phyloP scores from a whole-genome alignment of 1,140 invertebrate genomes.

The Lutraria rhynchaena region DNA sequence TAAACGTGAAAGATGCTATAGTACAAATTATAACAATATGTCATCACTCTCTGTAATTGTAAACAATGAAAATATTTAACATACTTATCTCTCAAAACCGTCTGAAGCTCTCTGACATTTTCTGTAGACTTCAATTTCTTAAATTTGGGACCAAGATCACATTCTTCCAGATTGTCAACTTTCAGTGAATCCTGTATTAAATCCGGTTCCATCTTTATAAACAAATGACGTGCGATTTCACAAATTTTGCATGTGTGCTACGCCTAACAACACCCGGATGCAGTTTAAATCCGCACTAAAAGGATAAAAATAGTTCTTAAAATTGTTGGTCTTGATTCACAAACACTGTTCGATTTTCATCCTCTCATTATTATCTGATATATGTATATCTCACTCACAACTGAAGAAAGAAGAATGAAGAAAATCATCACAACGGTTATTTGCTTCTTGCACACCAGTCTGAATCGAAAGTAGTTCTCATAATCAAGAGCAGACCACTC shows the following conservation, averaged over 20 bases:
- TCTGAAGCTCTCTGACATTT: conserved; percentile 96
- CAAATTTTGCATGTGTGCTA: conserved; percentile 19
- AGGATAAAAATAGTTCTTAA: neutral
- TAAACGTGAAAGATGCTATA: too few species aligned
- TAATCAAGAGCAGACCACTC: too few species aligned
- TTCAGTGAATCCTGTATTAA: conserved; percentile 69
- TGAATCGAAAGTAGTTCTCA: too few species aligned
- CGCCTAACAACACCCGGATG: conserved; percentile 47
- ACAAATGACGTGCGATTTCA: neutral
- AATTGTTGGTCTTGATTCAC: too few species aligned
- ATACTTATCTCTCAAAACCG: conserved; percentile 97
- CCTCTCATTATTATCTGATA: too few species aligned
- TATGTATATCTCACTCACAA: too few species aligned
- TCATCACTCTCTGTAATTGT: too few species aligned
- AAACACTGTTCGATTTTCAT: too few species aligned
- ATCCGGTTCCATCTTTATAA: conserved; percentile 74
- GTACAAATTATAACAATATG: too few species aligned
- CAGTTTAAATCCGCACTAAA: neutral
- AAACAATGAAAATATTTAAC: conserved; percentile 68
- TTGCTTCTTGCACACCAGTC: too few species aligned
- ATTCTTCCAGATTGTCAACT: conserved; percentile 69
- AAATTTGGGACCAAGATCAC: conserved; percentile 90
- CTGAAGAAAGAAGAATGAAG: too few species aligned
- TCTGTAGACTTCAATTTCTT: conserved; percentile 90
- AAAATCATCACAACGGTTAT: too few species aligned